These are phyloP conservation scores for Bucco capensis DNA, from an alignment of 2,113 vertebrate genomes.

Conservation along the genomic window DNA sequence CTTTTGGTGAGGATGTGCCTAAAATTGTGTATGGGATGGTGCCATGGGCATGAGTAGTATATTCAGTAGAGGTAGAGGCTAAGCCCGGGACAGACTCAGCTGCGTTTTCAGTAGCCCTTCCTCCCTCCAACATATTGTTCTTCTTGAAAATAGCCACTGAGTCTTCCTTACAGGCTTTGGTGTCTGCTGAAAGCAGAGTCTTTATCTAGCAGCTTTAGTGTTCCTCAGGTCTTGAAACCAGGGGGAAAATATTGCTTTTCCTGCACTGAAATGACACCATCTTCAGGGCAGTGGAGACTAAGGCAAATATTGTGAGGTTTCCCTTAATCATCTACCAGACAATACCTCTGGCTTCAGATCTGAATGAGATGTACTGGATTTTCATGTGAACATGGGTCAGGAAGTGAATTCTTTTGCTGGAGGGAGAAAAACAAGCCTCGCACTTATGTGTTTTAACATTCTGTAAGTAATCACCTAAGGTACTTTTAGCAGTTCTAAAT, in stretches of 20 bases:
- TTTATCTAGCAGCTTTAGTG: not conserved
- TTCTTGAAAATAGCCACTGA: not conserved
- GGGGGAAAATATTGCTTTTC: not conserved
- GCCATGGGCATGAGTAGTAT: not conserved
- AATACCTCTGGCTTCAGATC: not conserved
- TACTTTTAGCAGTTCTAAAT: conserved; percentile 26
- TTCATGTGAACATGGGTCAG: not conserved
- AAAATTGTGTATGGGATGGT: not conserved
- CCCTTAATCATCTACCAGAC: not conserved
- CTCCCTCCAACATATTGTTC: fast-evolving
- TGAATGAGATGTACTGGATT: not conserved
- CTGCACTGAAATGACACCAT: not conserved
- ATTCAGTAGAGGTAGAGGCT: not conserved
- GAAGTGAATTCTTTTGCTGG: not conserved
- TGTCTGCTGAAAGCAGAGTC: not conserved
- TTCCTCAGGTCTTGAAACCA: not conserved
- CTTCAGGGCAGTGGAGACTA: not conserved
- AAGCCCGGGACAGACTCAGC: not conserved
- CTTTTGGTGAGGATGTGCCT: not conserved
- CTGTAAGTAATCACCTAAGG: not conserved
- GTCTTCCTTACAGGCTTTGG: not conserved
- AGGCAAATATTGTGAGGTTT: not conserved
- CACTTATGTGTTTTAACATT: not conserved
- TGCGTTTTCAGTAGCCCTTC: not conserved
- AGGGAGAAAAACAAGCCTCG: not conserved